These are phyloP conservation scores for Andrena chrysosceles DNA, from an alignment of 2,888 invertebrate genomes.

Conservation along the genomic window DNA sequence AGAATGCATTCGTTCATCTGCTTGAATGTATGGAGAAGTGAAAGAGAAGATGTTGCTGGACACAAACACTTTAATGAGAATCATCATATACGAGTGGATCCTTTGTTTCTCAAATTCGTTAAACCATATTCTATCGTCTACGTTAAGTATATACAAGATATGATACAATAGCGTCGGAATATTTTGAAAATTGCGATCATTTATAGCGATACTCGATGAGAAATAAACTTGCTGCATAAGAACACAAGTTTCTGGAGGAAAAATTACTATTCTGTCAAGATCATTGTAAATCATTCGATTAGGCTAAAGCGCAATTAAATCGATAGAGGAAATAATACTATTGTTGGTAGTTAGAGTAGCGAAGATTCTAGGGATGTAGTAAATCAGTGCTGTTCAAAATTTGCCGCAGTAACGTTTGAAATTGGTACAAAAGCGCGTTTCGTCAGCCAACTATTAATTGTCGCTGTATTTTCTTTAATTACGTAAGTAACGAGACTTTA, in stretches of 20 bases:
- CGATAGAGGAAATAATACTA: background rate
- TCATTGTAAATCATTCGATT: background rate
- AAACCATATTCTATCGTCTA: background rate
- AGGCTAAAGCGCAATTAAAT: background rate
- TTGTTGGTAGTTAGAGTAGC: background rate
- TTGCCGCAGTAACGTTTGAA: constrained; percentile 17
- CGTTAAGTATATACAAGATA: background rate
- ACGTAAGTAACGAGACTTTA: constrained; percentile 6
- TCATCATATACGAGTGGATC: background rate
- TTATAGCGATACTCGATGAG: constrained; percentile 1
- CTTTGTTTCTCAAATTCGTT: constrained; percentile 1
- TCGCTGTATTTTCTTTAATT: constrained; percentile 14
- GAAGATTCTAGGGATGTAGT: constrained; percentile 5
- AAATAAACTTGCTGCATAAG: background rate
- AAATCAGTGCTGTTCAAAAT: constrained; percentile 1
- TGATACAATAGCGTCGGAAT: background rate
- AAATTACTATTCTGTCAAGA: background rate
- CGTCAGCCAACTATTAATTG: constrained; percentile 2
- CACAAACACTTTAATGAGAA: background rate
- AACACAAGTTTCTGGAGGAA: background rate
- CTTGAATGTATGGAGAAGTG: background rate
- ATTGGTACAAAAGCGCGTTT: constrained; percentile 17
- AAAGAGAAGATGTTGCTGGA: background rate
- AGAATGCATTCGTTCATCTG: background rate
- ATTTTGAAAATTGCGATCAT: constrained; percentile 8